A percentile compares a stretch with the other conserved stretches of the same genome.
phyloP scores from a whole-genome alignment of 2,888 invertebrate genomes.

The Clistopyga incitator region DNA sequence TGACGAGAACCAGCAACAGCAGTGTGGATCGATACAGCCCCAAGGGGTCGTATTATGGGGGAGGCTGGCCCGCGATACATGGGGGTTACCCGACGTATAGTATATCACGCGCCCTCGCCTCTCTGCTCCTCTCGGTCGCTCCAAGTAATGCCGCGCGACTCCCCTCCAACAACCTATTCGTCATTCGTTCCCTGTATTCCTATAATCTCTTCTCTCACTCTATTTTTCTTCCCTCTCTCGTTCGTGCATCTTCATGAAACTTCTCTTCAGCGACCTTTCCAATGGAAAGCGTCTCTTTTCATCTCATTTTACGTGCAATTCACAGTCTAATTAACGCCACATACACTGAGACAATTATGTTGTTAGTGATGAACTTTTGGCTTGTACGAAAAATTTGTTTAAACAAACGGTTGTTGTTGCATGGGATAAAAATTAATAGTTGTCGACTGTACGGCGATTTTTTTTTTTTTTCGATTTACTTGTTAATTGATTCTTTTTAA shows the following conservation, averaged over 20 bases:
- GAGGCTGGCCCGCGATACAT: conserved; percentile 79
- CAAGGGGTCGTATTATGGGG: conserved; percentile 81
- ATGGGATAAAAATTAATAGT: no score
- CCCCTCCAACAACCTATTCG: conserved; percentile 66
- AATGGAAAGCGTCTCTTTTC: no score
- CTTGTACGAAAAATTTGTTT: no score
- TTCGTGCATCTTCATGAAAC: conserved; percentile 13
- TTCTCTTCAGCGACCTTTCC: background rate
- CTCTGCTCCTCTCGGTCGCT: conserved; percentile 19
- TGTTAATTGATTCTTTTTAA: no score
- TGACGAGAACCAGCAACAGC: conserved; percentile 70
- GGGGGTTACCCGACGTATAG: conserved; percentile 71
- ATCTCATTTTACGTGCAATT: no score
- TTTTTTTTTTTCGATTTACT: no score
- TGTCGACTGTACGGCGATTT: no score
- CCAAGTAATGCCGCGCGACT: conserved; percentile 36
- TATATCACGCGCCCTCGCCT: conserved; percentile 45
- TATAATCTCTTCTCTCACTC: conserved; percentile 26
- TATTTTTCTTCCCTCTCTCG: background rate
- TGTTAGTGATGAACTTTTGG: no score
- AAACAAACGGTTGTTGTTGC: no score
- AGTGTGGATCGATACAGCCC: conserved; percentile 81
- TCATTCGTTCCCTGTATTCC: conserved; percentile 60
- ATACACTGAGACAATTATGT: no score
- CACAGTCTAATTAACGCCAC: no score